Evolutionary conservation across 2,113 vertebrate genomes (phyloP).

Genomic region (Tyrannus savana): DNA sequence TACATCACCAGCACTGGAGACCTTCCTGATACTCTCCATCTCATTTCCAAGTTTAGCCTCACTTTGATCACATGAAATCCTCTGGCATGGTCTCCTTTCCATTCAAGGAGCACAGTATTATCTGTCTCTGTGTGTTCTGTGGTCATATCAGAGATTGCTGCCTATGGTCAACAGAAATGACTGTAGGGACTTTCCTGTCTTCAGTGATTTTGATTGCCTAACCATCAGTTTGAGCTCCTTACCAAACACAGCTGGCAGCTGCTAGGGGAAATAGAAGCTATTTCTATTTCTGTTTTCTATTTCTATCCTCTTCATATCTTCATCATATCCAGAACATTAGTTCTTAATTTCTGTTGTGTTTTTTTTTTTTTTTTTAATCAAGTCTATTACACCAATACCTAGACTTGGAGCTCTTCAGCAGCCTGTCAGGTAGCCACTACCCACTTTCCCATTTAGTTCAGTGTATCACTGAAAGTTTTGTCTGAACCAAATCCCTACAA

Average conservation of each 20-base stretch:
- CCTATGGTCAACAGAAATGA: not conserved
- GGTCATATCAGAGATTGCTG: not conserved
- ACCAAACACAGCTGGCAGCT: not conserved
- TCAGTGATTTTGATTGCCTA: not conserved
- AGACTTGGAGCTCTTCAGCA: not conserved
- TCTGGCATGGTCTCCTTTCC: not conserved
- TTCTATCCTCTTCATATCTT: not conserved
- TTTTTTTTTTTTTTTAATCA: not conserved
- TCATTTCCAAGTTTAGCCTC: not conserved
- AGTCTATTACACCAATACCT: not conserved
- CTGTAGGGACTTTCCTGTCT: not conserved
- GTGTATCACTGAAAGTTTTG: not conserved
- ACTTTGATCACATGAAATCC: not conserved
- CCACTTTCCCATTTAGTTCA: not conserved
- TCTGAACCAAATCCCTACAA: not conserved
- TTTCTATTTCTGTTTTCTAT: too few relatives aligned
- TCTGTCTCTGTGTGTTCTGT: not conserved
- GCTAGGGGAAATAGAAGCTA: too few relatives aligned
- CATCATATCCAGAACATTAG: not conserved
- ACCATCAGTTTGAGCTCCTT: not conserved
- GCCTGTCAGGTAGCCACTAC: not conserved
- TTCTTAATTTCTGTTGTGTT: not conserved
- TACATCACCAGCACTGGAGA: not conserved
- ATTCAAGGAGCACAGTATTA: not conserved
- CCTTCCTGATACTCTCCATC: not conserved